Base-by-base conservation (phyloP, 1,140 invertebrate genomes). In the Ceratina calcarata region DNA sequence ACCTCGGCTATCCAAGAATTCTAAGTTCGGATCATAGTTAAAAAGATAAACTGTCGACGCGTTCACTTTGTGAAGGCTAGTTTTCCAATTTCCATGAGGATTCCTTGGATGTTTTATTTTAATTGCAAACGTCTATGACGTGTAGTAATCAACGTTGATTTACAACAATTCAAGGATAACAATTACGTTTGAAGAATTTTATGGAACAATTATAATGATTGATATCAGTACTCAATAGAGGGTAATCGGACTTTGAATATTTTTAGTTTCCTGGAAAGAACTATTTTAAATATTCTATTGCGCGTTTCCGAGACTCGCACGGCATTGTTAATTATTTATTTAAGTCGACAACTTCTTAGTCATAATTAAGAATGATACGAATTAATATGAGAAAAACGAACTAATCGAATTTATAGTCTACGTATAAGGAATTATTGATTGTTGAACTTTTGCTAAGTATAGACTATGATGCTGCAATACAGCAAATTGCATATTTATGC, bases 71-170 rank as follows among this genome's bases (percentile, higher is more conserved):
- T 13, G 18, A 3, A 24, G 10, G 57, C 0, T 32, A 61, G 45
- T 58, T 45, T 55, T 45, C 22, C 24, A n/a, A 60, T 4, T 69
- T 37, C 58, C 2, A n/a, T n/a, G n/a, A n/a, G n/a, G n/a, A n/a
- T n/a, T n/a, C n/a, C n/a, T 49, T 8, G 6, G 27, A 64, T 12
- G 27, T 15, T 72, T 55, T 24, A 49, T 55, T 58, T 37, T 55
- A 72, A 72, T 78, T 64, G 13, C 1, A 27, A 64, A 55, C 13
- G 58, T 55, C 57, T 24, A 22, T 15, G 49, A 45, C 16, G 68
- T 55, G 27, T 24, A 24, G 64, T 64, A 64, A 78, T 64, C 68
- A 22, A 64, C 68, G 49, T 15, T 78, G 71, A 71, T 78, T 72
- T 55, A 12, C 60, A 72, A 49, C 2, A 7, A 20, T 64, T 64